Percentiles rank a stretch among this genome's conserved stretches.
phyloP scores from a whole-genome alignment of 2,797 vertebrate genomes.

The Sebastes variabilis region DNA sequence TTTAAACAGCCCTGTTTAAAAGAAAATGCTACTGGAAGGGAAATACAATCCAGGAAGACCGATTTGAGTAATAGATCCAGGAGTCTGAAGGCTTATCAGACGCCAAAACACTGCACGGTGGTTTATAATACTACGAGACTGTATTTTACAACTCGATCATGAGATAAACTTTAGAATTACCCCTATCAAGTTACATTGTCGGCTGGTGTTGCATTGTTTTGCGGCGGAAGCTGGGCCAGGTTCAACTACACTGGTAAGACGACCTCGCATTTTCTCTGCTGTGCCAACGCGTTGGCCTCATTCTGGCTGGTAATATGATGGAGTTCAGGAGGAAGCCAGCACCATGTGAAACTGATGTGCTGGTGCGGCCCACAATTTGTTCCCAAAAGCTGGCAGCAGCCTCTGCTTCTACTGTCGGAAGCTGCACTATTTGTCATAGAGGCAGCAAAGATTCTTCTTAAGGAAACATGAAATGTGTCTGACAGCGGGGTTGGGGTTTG shows the following conservation, averaged over 20 bases:
- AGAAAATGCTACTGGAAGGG: not conserved
- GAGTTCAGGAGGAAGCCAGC: conserved; percentile 29
- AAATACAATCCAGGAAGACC: conserved; percentile 1
- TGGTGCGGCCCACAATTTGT: conserved; percentile 1
- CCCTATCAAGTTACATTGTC: not conserved
- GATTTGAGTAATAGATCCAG: not conserved
- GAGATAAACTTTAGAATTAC: not conserved
- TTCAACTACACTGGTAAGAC: conserved; percentile 2
- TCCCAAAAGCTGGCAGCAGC: conserved; percentile 12
- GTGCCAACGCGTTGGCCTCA: conserved; percentile 35
- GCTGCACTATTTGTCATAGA: not conserved
- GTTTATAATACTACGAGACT: not conserved
- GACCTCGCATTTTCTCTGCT: conserved; percentile 9
- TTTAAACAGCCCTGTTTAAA: not conserved
- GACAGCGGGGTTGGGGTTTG: not conserved
- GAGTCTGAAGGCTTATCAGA: conserved; percentile 4
- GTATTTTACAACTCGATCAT: not conserved
- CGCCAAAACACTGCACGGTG: not conserved
- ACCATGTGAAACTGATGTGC: conserved; percentile 28
- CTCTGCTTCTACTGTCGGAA: not conserved
- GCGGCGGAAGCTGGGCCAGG: not conserved
- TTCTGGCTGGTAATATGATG: conserved; percentile 41
- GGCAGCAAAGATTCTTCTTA: not conserved
- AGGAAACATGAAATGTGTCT: not conserved
- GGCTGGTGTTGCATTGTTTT: not conserved